phyloP scores from a whole-genome alignment of 2,113 vertebrate genomes.

The chimpanzee (Pan troglodytes) region DNA sequence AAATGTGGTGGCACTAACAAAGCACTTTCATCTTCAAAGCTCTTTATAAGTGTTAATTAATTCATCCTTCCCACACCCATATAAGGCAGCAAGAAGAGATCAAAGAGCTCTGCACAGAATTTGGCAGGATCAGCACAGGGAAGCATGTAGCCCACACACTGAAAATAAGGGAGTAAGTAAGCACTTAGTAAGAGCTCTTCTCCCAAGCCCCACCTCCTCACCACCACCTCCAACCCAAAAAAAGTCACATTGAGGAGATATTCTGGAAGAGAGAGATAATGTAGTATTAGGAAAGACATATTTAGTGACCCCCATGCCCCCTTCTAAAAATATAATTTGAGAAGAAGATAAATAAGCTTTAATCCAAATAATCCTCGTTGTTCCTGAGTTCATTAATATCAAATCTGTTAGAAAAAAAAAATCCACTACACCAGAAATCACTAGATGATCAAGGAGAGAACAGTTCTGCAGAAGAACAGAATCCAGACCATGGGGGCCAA shows the following conservation, averaged over 20 bases:
- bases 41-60: constrained; percentile 63
- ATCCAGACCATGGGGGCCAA: not conserved
- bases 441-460: constrained; percentile 36
- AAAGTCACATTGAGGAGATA: not conserved
- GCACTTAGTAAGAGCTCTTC: not conserved
- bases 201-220: not conserved
- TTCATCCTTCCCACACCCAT: constrained; percentile 48
- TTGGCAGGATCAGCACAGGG: constrained; percentile 9
- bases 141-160: not conserved
- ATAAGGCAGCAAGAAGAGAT: constrained; percentile 49
- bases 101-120: constrained; percentile 29
- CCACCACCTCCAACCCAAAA: not conserved
- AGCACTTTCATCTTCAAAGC: constrained; percentile 68
- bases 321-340: constrained; percentile 37
- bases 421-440: not conserved
- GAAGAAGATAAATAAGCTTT: constrained; percentile 19
- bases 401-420: not conserved
- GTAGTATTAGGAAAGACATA: not conserved
- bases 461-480: not conserved
- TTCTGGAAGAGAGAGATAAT: not conserved
- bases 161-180: not conserved
- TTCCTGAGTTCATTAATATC: not conserved
- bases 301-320: not conserved
- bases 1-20: not conserved
- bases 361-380: not conserved